Percentiles rank a stretch among this genome's conserved stretches.
These are phyloP conservation scores for Yponomeuta cagnagella DNA, from an alignment of 2,888 invertebrate genomes.

Conservation along the genomic window DNA sequence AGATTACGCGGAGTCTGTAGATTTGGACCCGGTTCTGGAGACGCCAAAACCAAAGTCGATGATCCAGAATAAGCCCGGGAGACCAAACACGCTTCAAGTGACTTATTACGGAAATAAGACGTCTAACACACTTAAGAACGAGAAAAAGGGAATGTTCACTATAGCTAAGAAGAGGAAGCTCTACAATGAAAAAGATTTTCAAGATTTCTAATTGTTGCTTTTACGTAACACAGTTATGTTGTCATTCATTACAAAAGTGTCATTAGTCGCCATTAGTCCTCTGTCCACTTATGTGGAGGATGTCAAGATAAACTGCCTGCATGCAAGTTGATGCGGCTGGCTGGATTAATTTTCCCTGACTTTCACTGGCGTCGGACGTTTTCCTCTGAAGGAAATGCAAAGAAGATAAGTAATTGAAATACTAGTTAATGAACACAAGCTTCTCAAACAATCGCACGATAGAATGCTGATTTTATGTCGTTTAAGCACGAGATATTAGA, in stretches of 20 bases:
- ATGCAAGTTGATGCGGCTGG: not conserved
- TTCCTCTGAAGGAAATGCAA: slow-evolving; percentile 14
- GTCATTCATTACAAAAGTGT: not conserved
- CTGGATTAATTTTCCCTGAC: slow-evolving; percentile 4
- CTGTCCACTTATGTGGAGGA: not conserved
- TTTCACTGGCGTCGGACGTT: slow-evolving; percentile 9
- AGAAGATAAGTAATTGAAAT: not conserved
- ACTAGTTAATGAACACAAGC: too few species aligned
- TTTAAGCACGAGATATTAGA: too few species aligned
- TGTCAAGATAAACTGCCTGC: slow-evolving; percentile 5
- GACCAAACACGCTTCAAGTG: slow-evolving; percentile 46
- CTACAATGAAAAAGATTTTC: slow-evolving; percentile 58
- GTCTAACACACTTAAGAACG: slow-evolving; percentile 28
- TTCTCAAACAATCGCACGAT: too few species aligned
- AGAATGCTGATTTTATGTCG: too few species aligned
- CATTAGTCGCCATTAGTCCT: not conserved
- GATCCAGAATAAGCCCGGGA: slow-evolving; percentile 36
- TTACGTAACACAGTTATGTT: not conserved
- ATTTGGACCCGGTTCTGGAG: slow-evolving; percentile 34
- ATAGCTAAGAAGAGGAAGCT: slow-evolving; percentile 65
- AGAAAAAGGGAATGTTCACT: slow-evolving; percentile 58
- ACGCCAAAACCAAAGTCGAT: slow-evolving; percentile 24
- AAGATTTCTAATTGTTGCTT: slow-evolving; percentile 42
- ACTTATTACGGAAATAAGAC: slow-evolving; percentile 49
- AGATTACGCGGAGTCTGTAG: slow-evolving; percentile 34